Evolutionary conservation across 2,888 invertebrate species (phyloP).

Genomic region (Colostygia pectinataria): DNA sequence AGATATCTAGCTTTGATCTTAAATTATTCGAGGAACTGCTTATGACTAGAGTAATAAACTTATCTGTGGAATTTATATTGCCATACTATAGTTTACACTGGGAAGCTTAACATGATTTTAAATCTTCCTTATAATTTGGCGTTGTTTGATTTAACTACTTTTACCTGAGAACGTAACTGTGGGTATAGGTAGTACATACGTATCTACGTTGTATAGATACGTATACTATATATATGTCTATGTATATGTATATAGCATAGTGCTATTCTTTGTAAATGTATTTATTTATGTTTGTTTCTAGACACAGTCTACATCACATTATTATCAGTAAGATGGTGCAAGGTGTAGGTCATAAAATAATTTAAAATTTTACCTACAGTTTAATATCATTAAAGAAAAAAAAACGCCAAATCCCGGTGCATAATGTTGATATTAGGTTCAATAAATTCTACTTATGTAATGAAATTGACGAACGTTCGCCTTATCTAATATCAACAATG

Average conservation of each 20-base stretch:
- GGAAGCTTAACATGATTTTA: background rate
- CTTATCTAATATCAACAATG: conserved; percentile 56
- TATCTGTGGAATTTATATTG: conserved; percentile 32
- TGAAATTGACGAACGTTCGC: conserved; percentile 48
- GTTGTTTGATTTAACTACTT: background rate
- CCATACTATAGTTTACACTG: conserved; percentile 10
- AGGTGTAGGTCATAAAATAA: too few relatives aligned
- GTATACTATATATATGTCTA: background rate
- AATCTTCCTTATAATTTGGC: background rate
- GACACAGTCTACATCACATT: too few relatives aligned
- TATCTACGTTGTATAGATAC: too few relatives aligned
- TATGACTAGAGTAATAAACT: conserved; percentile 33
- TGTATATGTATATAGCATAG: background rate
- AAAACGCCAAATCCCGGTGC: too few relatives aligned
- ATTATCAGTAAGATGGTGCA: too few relatives aligned
- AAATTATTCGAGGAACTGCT: conserved; percentile 35
- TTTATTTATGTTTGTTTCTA: too few relatives aligned
- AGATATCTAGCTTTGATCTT: conserved; percentile 47
- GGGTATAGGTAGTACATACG: too few relatives aligned
- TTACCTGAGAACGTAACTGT: too few relatives aligned
- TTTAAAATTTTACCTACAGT: too few relatives aligned
- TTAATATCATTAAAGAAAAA: too few relatives aligned
- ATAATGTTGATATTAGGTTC: background rate
- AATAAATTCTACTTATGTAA: conserved; percentile 16
- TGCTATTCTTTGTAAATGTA: too few relatives aligned